These are phyloP conservation scores for Emydura subglobosa DNA, from an alignment of 2,113 vertebrate genomes.

Conservation along the genomic window DNA sequence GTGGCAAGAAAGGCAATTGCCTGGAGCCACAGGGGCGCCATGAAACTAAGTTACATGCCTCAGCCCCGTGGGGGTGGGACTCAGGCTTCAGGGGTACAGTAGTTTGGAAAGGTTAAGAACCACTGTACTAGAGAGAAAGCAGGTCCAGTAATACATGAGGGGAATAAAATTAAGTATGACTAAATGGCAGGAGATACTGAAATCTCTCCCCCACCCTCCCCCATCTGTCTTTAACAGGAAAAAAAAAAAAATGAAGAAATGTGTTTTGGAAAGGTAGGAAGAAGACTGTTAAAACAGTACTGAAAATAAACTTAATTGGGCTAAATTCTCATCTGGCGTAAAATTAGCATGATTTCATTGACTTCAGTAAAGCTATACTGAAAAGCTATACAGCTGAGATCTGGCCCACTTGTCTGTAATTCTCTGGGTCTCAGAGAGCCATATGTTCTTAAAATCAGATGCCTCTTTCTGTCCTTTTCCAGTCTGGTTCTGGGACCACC, in stretches of 20 bases:
- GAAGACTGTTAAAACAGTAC: background rate
- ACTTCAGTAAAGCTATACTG: background rate
- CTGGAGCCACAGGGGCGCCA: too few relatives aligned
- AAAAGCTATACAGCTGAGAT: background rate
- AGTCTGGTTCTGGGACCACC: background rate
- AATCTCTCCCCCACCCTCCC: background rate
- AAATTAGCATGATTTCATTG: background rate
- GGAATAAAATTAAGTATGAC: slow-evolving; percentile 30
- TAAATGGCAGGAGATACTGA: background rate
- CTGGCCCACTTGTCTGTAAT: background rate
- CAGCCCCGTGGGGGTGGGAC: too few relatives aligned
- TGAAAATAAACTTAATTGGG: background rate
- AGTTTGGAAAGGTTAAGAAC: too few relatives aligned
- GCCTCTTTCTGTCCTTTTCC: background rate
- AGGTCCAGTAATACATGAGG: background rate
- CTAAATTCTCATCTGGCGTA: background rate
- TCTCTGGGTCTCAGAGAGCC: background rate
- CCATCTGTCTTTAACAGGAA: background rate
- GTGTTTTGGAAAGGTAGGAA: background rate
- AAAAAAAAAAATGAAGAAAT: background rate
- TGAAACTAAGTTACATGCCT: too few relatives aligned
- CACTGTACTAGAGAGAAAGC: slow-evolving; percentile 29
- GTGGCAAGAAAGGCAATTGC: too few relatives aligned
- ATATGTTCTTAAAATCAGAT: background rate
- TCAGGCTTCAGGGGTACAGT: too few relatives aligned